A percentile compares a stretch with the other conserved stretches of the same genome.
Conservation (phyloP, 1,140 invertebrate genomes). For the Apis florea region DNA sequence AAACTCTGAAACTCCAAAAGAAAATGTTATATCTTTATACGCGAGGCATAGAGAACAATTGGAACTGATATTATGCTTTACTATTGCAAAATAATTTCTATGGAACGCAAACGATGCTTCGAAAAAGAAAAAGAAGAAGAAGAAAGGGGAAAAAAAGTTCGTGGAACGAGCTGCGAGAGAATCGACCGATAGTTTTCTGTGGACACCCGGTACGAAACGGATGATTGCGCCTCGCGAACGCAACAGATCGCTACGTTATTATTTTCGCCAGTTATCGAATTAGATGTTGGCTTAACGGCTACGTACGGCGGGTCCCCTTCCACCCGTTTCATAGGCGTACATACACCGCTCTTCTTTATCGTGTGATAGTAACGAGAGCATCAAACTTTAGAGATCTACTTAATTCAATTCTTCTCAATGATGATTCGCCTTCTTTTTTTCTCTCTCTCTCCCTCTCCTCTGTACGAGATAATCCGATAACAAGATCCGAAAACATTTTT, state of each 20-base stretch:
- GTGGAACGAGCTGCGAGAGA: slow-evolving; percentile 31
- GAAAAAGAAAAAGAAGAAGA: slow-evolving; percentile 11
- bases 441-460: background rate
- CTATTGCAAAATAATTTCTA: slow-evolving; percentile 3
- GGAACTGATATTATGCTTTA: background rate
- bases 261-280: slow-evolving; percentile 76
- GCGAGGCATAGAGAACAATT: background rate
- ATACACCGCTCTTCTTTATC: slow-evolving; percentile 33
- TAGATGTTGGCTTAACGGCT: slow-evolving; percentile 75
- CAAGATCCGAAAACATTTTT: background rate
- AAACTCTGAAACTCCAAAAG: background rate
- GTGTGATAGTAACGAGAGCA: background rate
- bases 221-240: slow-evolving; percentile 63
- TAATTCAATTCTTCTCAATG: background rate
- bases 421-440: background rate
- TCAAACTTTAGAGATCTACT: background rate
- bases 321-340: slow-evolving; percentile 65
- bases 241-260: slow-evolving; percentile 71
- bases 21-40: background rate
- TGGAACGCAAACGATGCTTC: background rate
- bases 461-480: background rate
- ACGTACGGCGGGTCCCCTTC: slow-evolving; percentile 52
- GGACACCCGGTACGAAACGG: slow-evolving; percentile 67
- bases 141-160: background rate
- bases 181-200: slow-evolving; percentile 42